These are phyloP conservation scores for Propithecus deckenii DNA, from an alignment of 2,797 vertebrate species.

Conservation along the genomic window DNA sequence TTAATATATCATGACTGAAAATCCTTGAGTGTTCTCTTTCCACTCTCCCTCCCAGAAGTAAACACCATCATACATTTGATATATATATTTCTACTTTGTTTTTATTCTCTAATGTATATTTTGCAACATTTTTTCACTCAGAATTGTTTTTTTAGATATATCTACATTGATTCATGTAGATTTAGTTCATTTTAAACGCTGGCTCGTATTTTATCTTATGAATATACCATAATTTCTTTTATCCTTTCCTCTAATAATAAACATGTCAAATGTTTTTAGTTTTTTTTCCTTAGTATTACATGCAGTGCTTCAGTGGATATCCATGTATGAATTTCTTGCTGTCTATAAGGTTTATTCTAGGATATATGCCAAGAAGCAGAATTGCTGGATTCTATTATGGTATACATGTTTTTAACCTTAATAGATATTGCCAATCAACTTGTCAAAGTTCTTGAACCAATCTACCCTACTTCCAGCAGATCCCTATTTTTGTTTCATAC, in stretches of 20 bases:
- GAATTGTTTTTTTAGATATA: background rate
- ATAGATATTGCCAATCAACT: background rate
- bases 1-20: background rate
- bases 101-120: background rate
- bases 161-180: background rate
- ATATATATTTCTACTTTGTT: background rate
- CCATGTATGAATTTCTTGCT: background rate
- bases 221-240: background rate
- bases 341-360: background rate
- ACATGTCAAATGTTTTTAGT: background rate
- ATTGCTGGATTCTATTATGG: background rate
- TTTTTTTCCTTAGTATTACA: background rate
- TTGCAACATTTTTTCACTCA: background rate
- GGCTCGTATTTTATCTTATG: background rate
- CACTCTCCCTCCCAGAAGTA: background rate
- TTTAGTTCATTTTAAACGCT: background rate
- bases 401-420: background rate
- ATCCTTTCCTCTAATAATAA: background rate
- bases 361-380: background rate
- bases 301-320: background rate
- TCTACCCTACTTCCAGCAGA: background rate
- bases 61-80: background rate
- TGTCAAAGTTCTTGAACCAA: background rate
- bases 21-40: background rate
- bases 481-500: background rate